phyloP scores from a whole-genome alignment of 2,888 invertebrate genomes.

The Trichogramma evanescens region DNA sequence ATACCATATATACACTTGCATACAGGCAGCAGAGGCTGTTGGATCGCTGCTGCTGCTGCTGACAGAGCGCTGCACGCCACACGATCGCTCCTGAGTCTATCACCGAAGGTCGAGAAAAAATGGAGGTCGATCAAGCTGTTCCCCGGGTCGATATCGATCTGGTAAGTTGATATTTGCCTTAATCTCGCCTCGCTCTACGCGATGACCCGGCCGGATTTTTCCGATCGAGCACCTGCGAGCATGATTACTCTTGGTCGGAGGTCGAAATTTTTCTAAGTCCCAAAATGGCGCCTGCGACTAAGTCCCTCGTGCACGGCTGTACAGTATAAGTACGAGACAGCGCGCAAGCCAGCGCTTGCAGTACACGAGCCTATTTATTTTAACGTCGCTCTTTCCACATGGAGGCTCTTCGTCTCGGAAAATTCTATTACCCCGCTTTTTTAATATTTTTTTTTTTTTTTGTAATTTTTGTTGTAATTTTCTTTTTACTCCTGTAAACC shows the following conservation, averaged over 20 bases:
- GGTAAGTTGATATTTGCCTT: constrained; percentile 32
- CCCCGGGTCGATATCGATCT: constrained; percentile 33
- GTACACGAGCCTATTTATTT: not conserved
- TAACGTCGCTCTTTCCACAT: not conserved
- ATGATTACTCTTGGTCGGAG: constrained; percentile 52
- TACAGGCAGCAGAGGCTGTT: not conserved
- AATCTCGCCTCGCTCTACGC: not conserved
- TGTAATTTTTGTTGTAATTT: too few relatives aligned
- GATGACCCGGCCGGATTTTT: constrained; percentile 28
- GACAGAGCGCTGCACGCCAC: too few relatives aligned
- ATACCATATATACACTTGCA: too few relatives aligned
- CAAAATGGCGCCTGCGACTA: constrained; percentile 75
- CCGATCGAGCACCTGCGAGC: constrained; percentile 10
- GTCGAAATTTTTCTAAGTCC: constrained; percentile 68
- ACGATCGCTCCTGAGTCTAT: constrained; percentile 30
- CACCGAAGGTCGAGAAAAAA: constrained; percentile 33
- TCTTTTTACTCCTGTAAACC: too few relatives aligned
- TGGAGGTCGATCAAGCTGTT: constrained; percentile 40
- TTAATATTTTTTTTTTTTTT: too few relatives aligned
- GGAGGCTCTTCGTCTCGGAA: not conserved
- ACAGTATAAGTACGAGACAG: not conserved
- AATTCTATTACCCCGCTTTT: too few relatives aligned
- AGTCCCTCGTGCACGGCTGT: constrained; percentile 20
- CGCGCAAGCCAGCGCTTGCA: not conserved
- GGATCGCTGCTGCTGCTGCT: not conserved